A percentile compares a stretch with the other conserved stretches of the same genome.
These are phyloP conservation scores for Hypotaenidia philippensis DNA, from an alignment of 2,797 vertebrate species.

Conservation along the genomic window DNA sequence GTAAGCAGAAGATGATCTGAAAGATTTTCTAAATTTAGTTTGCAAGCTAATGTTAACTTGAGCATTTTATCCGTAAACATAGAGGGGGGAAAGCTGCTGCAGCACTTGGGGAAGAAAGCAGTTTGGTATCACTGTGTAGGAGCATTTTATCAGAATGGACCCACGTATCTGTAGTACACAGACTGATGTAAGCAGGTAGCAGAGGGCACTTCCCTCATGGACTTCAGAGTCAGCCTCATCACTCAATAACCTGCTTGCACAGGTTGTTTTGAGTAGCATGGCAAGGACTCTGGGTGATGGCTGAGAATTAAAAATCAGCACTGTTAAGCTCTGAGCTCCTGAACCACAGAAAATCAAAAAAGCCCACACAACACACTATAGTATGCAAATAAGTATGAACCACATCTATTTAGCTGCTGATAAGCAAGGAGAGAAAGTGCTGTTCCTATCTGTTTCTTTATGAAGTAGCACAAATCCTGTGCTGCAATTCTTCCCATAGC, in stretches of 20 bases:
- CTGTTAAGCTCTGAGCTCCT: neutral
- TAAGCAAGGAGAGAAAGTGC: neutral
- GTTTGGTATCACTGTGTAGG: neutral
- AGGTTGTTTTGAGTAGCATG: neutral
- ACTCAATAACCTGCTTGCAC: neutral
- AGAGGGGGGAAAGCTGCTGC: neutral
- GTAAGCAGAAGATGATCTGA: neutral
- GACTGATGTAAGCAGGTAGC: neutral
- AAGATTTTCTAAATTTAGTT: neutral
- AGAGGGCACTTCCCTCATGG: neutral
- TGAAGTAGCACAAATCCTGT: neutral
- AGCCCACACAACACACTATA: neutral
- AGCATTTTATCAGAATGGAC: neutral
- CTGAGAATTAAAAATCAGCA: neutral
- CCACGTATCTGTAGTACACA: neutral
- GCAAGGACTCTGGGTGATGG: neutral
- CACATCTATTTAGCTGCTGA: neutral
- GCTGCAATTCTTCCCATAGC: neutral
- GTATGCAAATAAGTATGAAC: neutral
- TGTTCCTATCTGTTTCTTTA: neutral
- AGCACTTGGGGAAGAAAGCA: neutral
- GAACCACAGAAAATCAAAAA: neutral
- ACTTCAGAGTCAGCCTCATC: neutral
- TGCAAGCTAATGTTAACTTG: neutral
- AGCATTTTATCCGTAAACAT: neutral